Evolutionary conservation across 2,797 vertebrate genomes (phyloP).

Genomic region (Serranus cabrilla): DNA sequence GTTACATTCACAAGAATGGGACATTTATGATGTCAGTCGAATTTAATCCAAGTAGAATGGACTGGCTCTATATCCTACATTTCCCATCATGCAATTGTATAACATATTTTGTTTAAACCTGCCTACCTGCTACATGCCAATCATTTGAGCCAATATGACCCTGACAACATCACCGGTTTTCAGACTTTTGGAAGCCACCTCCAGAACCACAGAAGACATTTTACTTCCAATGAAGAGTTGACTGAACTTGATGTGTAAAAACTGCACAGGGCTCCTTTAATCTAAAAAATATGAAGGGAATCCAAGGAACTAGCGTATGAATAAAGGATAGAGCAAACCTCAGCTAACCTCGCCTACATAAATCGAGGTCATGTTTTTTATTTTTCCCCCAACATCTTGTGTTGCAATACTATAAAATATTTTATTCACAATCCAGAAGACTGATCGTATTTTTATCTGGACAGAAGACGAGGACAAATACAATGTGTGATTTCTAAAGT

Average conservation of each 20-base stretch:
- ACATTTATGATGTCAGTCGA: too few relatives aligned
- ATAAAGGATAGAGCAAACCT: background rate
- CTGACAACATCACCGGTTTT: constrained; percentile 12
- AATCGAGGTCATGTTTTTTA: background rate
- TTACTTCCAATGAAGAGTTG: too few relatives aligned
- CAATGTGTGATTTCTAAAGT: constrained; percentile 60
- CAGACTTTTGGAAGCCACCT: background rate
- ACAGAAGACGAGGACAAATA: constrained; percentile 37
- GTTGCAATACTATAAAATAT: background rate
- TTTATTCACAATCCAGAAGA: constrained; percentile 26
- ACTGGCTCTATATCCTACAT: background rate
- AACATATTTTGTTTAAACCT: background rate
- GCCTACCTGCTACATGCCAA: background rate
- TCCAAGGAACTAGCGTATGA: background rate
- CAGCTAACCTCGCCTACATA: background rate
- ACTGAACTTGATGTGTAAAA: background rate
- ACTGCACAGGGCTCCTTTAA: background rate
- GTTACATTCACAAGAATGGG: too few relatives aligned
- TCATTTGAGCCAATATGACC: background rate
- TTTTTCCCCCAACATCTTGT: background rate
- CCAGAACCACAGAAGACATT: background rate
- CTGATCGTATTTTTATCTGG: constrained; percentile 32
- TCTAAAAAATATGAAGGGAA: background rate
- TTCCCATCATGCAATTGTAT: background rate
- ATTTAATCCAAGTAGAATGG: too few relatives aligned